Base-by-base conservation (phyloP, 2,888 invertebrate species). In the Drosophila villosipedis region DNA sequence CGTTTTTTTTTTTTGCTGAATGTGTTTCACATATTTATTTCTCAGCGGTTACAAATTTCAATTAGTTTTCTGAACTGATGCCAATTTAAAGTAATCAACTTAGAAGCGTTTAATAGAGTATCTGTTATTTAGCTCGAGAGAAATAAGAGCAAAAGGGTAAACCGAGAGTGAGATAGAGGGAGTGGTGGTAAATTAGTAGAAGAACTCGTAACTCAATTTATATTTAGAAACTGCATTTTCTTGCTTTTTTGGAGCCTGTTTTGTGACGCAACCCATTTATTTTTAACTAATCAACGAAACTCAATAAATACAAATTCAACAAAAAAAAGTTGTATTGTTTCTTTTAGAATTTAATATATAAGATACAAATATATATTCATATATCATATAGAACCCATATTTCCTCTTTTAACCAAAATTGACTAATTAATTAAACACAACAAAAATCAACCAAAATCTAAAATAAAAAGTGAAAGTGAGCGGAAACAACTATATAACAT, bases 381-480 rank as follows among this genome's bases (percentile, higher is more conserved):
- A 37, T 37, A 37, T 37, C 37, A 39, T 14, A 25, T 25, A 16
- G 2, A 25, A 7, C 4, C 14, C 4, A 47, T 4, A 7, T 4
- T 47, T 47, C 22, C 1, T 2, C 7, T 25, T 47, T 25, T 4
- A 25, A 25, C 4, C 2, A 47, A 47, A 47, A 4, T 16, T 47
- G 25, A 16, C 4, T 47, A 25, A 9, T 47, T 25, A 25, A 16
- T 16, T 47, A 9, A 47, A 25, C 2, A 16, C 22, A 22, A 47
- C 9, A 37, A 47, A 7, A 47, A 47, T 16, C 2, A 25, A 22
- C 4, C 4, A 25, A 25, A 25, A 25, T 16, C 25, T 25, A 25
- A 62, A 25, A 30, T 19, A 30, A 19, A 35, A 41, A 52, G 39
- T 47, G 31, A 67, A 49, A 64, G 64, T 54, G 54, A 25, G 22